Evolutionary conservation across 1,140 invertebrate genomes (phyloP).

Genomic region (Mizuhopecten yessoensis): DNA sequence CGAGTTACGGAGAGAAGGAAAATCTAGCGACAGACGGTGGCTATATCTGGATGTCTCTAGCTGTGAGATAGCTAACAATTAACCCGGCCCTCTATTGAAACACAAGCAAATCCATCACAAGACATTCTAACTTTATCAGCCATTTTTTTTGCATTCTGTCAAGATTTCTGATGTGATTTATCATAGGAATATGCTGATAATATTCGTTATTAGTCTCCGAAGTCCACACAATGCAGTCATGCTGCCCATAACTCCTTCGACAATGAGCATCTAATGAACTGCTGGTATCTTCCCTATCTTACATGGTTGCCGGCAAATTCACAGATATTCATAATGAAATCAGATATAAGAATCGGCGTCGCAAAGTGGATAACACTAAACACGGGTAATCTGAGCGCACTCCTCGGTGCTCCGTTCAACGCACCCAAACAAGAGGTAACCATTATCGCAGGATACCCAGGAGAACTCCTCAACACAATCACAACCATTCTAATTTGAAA

Average conservation of each 20-base stretch:
- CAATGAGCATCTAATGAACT: constrained; percentile 34
- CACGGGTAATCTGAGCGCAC: not conserved
- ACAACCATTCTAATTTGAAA: constrained; percentile 20
- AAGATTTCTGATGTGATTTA: constrained; percentile 9
- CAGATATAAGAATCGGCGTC: not conserved
- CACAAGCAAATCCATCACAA: not conserved
- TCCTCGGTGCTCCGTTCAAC: not conserved
- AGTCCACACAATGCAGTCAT: not conserved
- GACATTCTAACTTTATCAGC: not conserved
- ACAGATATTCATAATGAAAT: constrained; percentile 29
- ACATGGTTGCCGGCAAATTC: constrained; percentile 15
- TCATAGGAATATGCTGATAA: constrained; percentile 15
- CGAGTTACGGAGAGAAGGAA: not conserved
- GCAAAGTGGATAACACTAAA: constrained; percentile 1
- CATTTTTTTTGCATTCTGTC: not conserved
- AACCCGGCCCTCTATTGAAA: not conserved
- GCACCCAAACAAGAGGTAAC: not conserved
- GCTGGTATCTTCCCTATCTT: not conserved
- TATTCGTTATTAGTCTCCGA: constrained; percentile 26
- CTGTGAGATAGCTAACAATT: not conserved
- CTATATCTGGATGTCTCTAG: not conserved
- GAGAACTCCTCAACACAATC: not conserved
- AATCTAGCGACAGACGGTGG: not conserved
- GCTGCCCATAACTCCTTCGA: not conserved
- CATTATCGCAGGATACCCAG: not conserved